phyloP scores from a whole-genome alignment of 1,140 invertebrate species.

The Caenorhabditis tropicalis region DNA sequence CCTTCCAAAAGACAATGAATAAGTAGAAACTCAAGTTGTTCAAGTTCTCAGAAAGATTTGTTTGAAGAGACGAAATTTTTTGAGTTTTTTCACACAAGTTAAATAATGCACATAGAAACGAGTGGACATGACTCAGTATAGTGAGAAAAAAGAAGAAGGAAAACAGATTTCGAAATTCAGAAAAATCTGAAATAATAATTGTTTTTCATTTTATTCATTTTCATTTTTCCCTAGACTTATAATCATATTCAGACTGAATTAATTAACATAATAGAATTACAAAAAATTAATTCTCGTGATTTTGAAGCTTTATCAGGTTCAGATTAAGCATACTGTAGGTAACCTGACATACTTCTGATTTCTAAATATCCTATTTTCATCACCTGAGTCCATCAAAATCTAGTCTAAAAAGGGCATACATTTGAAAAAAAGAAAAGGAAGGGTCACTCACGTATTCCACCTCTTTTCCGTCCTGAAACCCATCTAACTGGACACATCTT shows the following conservation, averaged over 20 bases:
- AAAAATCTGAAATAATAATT: not conserved
- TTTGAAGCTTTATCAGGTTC: too few relatives aligned
- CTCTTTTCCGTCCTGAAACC: conserved; percentile 7
- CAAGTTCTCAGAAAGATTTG: conserved; percentile 12
- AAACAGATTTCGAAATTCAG: not conserved
- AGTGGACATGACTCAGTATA: not conserved
- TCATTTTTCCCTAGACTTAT: not conserved
- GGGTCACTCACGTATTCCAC: conserved; percentile 9
- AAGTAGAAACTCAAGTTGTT: not conserved
- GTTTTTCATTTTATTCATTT: not conserved
- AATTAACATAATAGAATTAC: not conserved
- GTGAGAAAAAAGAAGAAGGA: not conserved
- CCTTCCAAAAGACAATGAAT: not conserved
- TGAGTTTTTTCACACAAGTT: not conserved
- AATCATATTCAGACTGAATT: not conserved
- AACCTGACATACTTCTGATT: too few relatives aligned
- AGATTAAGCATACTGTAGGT: too few relatives aligned
- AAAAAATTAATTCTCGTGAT: too few relatives aligned
- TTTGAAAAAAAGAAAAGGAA: not conserved
- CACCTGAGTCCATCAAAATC: too few relatives aligned
- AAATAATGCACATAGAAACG: conserved; percentile 4
- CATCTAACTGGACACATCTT: not conserved
- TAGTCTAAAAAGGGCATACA: not conserved
- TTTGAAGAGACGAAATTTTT: not conserved
- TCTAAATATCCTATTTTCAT: too few relatives aligned